Evolutionary conservation across 2,888 invertebrate species (phyloP), one percentile per base, ranked within the genome.

Genomic region (Horisme vitalbata): DNA sequence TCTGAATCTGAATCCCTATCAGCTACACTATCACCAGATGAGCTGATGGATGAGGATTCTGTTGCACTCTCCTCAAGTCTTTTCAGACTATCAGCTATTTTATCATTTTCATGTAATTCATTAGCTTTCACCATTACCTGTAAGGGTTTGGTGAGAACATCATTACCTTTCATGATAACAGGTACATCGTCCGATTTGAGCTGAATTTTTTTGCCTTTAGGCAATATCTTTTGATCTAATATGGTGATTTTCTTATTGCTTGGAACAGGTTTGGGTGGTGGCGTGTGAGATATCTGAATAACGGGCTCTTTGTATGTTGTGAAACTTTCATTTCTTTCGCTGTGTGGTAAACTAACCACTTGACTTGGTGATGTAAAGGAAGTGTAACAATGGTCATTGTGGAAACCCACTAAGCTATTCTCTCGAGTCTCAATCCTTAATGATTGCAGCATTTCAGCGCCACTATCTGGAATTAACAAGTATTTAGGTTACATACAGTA

Each of bases 371-470:
- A 93, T 20, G 91, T 93, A 23, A 93, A 90, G 31, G 93, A 91
- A 30, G 95, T 95, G 60, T 96, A 96, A 69, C 95, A 95, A 69
- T 96, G 96, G 75, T 96, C 96, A 83, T 95, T 92, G 66, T 92
- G 92, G 60, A 94, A 92, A 3, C 94, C 92, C 63, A 92, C 90
- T 45, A 93, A 85, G 66, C 89, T 90, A 33, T 88, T 88, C 59
- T 90, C 90, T 58, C 89, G 73, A 36, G 89, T 89, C 63, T 89
- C 89, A 63, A 89, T 87, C 59, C 84, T 75, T 47, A 89, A 65
- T 21, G 88, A 87, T 54, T 89, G 89, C 54, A 90, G 74, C 87
- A 90, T 89, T 74, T 90, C 86, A 41, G 88, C 86, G 47, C 90
- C 88, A 71, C 89, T 88, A 63, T 90, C 89, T 79, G 74, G 39